Evolutionary conservation across 2,888 invertebrate species (phyloP), one percentile per base, ranked within the genome.

Genomic region (Athetis lepigone): DNA sequence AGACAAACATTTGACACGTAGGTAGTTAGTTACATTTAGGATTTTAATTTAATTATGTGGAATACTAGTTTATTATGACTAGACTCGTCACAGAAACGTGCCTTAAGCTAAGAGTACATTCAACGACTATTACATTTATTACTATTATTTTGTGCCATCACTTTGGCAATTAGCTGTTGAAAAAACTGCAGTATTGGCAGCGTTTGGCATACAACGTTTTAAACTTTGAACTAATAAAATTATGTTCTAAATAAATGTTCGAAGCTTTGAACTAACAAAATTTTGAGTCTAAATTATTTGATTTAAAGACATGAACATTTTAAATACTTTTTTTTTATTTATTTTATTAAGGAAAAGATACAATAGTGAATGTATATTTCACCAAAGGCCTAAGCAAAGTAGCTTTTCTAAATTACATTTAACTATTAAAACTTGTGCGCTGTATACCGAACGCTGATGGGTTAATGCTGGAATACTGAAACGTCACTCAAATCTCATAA

Each of bases 51-150:
- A 78, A 74, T 63, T 72, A 80, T 65, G 78, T 80, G 80, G 77
- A 78, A 81, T 76, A 79, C 80, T 84, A 82, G 76, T 70, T 57
- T 64, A 70, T 59, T 65, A 59, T 93, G 93, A 93, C 93, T 93
- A 93, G 93, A 84, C 82, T 84, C 82, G 88, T 92, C 92, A 92
- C 92, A 92, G 90, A 86, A 84, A 85, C 70, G 88, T 89, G 84
- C 67, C 86, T 89, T 88, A 90, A 62, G 68, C 88, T 91, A 92
- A 79, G 82, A 88, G 71, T 90, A 92, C 86, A 90, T 84, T 82
- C 81, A 86, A 88, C 81, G 67, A 85, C 79, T 85, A 86, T 79
- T 80, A 81, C 81, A 76, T 82, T 72, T 75, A 58, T 58, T 72
- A 70, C 72, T 69, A 67, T 74, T 71, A 72, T 59, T 88, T 85